A percentile compares a stretch with the other conserved stretches of the same genome.
Conservation (phyloP, 2,888 invertebrate species). For the Rhorus exstirpatorius region DNA sequence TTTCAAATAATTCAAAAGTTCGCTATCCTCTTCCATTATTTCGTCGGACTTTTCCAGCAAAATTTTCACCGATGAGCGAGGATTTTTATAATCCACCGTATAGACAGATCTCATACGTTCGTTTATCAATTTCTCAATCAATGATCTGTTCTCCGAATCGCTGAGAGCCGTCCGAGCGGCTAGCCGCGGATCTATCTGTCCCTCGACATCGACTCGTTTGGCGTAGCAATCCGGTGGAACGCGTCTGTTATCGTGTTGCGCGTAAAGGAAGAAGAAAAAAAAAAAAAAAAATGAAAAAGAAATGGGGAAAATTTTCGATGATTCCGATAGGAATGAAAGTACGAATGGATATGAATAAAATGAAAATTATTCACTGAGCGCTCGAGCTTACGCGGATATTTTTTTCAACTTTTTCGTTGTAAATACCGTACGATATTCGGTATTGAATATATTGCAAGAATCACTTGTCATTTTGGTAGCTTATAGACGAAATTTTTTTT, state of each 20-base stretch:
- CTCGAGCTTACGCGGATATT: slow-evolving; percentile 70
- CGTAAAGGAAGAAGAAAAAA: slow-evolving; percentile 1
- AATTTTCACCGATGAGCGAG: slow-evolving; percentile 62
- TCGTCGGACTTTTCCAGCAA: neutral
- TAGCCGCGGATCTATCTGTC: slow-evolving; percentile 73
- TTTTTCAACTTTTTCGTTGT: slow-evolving; percentile 66
- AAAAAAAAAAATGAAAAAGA: neutral
- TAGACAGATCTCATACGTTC: slow-evolving; percentile 75
- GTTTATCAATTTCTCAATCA: slow-evolving; percentile 72
- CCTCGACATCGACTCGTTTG: slow-evolving; percentile 72
- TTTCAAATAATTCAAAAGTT: slow-evolving; percentile 75
- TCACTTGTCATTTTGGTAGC: slow-evolving; percentile 37
- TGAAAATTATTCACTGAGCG: neutral
- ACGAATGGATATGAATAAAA: slow-evolving; percentile 10
- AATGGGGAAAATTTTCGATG: neutral
- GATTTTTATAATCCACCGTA: slow-evolving; percentile 73
- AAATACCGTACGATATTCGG: slow-evolving; percentile 77
- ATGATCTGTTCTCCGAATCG: slow-evolving; percentile 71
- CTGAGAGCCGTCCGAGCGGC: slow-evolving; percentile 70
- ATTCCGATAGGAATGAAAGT: slow-evolving; percentile 7
- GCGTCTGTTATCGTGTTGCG: slow-evolving; percentile 51
- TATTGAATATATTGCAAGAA: slow-evolving; percentile 70
- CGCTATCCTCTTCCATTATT: slow-evolving; percentile 68
- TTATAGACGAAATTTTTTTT: slow-evolving; percentile 14
- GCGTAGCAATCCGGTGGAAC: slow-evolving; percentile 72